Base-by-base conservation (phyloP, 1,140 invertebrate genomes). In the Lithobius niger region DNA sequence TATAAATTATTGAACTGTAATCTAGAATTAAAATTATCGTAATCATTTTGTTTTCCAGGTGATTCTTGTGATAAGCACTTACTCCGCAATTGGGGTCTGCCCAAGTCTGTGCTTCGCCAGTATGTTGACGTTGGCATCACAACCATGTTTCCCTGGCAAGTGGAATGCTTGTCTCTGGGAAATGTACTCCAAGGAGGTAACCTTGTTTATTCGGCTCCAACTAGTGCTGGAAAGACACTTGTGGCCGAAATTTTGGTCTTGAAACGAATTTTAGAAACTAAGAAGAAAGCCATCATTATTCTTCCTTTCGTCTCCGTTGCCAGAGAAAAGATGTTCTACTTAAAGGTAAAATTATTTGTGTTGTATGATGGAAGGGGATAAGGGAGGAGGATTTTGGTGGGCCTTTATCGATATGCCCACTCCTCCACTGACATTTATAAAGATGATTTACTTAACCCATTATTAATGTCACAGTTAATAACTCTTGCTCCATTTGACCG, bases 231-330 rank as follows among this genome's bases (percentile, higher is more conserved):
- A 47, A 98, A 98, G 74, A 98, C 94, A 2, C 75, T 99, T 36
- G 90, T 99, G 3, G 88, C 94, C 48, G 96, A 99, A 75, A 84
- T 99, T 55, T 69, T 99, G 27, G 76, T 93, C 40, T 74, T 97
- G 1, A 94, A 97, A 72, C 82, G 87, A 43, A 80, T 97, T 4
- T 66, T 97, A 18, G 90, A 97, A 67, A 78, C 79, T 1, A 78
- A 79, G 36, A 92, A 89, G 62, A 98, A 97, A 74, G 93, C 85
- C 0, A 78, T 99, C 15, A 82, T 97, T 59, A 93, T 98, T 62
- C 71, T 97, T 55, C 96, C 95, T 2, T 98, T 96, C 78, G 86
- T 98, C 0, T 96, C 94, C 13, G 87, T 97, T 45, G 90, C 95
- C 0, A 77, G 89, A 64, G 94, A 98, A 69, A 97, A 97, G 74